Evolutionary conservation across 2,797 vertebrate species (phyloP).

Genomic region (Sebastes oblongus): DNA sequence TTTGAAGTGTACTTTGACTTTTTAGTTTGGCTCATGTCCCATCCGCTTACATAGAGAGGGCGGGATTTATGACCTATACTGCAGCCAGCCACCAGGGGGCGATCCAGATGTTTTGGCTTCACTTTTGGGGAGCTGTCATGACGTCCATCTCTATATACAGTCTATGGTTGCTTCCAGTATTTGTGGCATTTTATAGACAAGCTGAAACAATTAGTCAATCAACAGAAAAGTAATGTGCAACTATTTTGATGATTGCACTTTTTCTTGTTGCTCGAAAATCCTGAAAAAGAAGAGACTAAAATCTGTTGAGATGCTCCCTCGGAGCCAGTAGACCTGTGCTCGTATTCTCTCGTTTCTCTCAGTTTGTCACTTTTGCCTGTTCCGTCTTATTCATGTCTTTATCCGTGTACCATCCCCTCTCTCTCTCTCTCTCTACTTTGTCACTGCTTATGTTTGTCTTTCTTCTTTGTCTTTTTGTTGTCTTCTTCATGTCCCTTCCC

Average conservation of each 20-base stretch:
- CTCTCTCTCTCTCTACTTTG: constrained; percentile 19
- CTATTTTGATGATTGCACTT: neutral
- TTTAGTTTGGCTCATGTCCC: too few relatives aligned
- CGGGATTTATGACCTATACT: too few relatives aligned
- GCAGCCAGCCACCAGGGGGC: too few relatives aligned
- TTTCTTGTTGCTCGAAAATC: neutral
- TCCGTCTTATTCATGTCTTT: constrained; percentile 56
- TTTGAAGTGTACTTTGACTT: too few relatives aligned
- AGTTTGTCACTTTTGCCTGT: constrained; percentile 42
- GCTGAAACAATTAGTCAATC: neutral
- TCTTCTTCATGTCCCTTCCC: constrained; percentile 28
- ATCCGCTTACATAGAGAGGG: too few relatives aligned
- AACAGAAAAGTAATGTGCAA: neutral
- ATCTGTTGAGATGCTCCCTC: constrained; percentile 40
- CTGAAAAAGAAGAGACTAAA: neutral
- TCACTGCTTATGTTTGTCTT: constrained; percentile 69
- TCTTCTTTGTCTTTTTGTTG: constrained; percentile 57
- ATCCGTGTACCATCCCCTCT: constrained; percentile 15
- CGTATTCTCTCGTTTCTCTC: constrained; percentile 29
- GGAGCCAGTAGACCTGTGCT: constrained; percentile 11
- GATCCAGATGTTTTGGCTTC: too few relatives aligned
- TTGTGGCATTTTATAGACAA: neutral
- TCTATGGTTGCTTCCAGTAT: neutral
- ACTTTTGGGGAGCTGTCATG: too few relatives aligned
- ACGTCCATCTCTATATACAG: too few relatives aligned